phyloP scores from a whole-genome alignment of 2,888 invertebrate species.

The Aethes cnicana region DNA sequence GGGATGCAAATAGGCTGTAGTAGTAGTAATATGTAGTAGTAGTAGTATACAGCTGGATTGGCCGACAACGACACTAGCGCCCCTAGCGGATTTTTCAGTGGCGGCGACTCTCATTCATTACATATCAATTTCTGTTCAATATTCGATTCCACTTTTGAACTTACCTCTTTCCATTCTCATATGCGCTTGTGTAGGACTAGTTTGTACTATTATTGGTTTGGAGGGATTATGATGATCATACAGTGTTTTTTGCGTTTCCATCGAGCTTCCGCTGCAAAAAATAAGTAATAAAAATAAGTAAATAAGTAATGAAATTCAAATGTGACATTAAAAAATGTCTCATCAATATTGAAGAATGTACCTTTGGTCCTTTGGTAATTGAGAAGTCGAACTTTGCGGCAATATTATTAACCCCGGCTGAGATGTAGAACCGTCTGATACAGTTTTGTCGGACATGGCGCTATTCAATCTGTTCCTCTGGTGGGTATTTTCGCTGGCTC shows the following conservation, averaged over 20 bases:
- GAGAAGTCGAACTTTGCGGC: constrained; percentile 64
- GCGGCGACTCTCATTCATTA: too few relatives aligned
- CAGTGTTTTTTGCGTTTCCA: constrained; percentile 66
- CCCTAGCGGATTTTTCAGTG: too few relatives aligned
- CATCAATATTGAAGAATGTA: constrained; percentile 39
- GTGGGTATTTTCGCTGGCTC: constrained; percentile 53
- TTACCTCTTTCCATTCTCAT: constrained; percentile 72
- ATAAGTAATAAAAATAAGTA: too few relatives aligned
- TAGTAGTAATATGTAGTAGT: too few relatives aligned
- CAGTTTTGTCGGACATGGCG: constrained; percentile 61
- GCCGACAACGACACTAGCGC: too few relatives aligned
- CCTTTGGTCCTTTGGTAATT: constrained; percentile 67
- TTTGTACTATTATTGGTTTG: constrained; percentile 87
- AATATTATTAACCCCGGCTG: constrained; percentile 70
- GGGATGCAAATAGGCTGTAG: too few relatives aligned
- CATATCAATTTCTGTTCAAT: too few relatives aligned
- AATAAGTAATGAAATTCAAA: too few relatives aligned
- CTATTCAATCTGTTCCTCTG: constrained; percentile 62
- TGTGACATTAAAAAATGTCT: not conserved
- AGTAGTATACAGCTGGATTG: too few relatives aligned
- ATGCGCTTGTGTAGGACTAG: constrained; percentile 66
- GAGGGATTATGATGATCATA: constrained; percentile 79
- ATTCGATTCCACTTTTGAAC: too few relatives aligned
- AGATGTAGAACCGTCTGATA: constrained; percentile 55
- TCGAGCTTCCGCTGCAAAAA: constrained; percentile 56